Conservation (phyloP, 2,888 invertebrate species). For the Suillia variegata region DNA sequence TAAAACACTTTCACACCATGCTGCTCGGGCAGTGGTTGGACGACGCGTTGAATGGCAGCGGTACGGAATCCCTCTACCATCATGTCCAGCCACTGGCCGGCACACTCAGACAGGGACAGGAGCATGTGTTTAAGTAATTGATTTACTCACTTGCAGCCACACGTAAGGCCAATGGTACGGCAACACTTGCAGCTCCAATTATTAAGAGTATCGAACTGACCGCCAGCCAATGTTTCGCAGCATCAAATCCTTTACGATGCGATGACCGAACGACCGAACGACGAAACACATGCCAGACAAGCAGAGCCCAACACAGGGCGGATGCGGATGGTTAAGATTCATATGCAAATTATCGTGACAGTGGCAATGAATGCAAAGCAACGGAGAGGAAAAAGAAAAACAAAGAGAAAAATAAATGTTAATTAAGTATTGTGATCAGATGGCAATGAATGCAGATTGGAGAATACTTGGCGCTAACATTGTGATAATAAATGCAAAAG, state of each 20-base stretch:
- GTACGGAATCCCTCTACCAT: too few relatives aligned
- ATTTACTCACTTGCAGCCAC: slow-evolving; percentile 68
- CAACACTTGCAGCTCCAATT: slow-evolving; percentile 80
- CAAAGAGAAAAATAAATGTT: slow-evolving; percentile 9
- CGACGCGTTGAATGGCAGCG: not conserved
- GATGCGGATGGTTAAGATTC: slow-evolving; percentile 37
- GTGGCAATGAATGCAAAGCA: slow-evolving; percentile 46
- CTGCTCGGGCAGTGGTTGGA: too few relatives aligned
- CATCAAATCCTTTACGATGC: slow-evolving; percentile 63
- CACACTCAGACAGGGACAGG: too few relatives aligned
- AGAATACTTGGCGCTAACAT: too few relatives aligned
- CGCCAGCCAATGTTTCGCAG: slow-evolving; percentile 76
- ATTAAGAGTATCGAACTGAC: slow-evolving; percentile 76
- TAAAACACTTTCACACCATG: too few relatives aligned
- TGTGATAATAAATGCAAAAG: too few relatives aligned
- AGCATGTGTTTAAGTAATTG: slow-evolving; percentile 48
- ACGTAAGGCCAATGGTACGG: slow-evolving; percentile 78
- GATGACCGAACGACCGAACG: slow-evolving; percentile 1
- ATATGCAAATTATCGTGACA: slow-evolving; percentile 50
- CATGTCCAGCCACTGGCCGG: not conserved
- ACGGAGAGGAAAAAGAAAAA: slow-evolving; percentile 23
- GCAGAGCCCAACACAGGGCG: not conserved
- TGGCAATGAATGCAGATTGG: too few relatives aligned
- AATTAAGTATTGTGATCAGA: too few relatives aligned
- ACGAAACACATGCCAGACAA: not conserved